Evolutionary conservation across 2,888 invertebrate genomes (phyloP), one percentile per base, ranked within the genome.

Genomic region (Julus scanicus): DNA sequence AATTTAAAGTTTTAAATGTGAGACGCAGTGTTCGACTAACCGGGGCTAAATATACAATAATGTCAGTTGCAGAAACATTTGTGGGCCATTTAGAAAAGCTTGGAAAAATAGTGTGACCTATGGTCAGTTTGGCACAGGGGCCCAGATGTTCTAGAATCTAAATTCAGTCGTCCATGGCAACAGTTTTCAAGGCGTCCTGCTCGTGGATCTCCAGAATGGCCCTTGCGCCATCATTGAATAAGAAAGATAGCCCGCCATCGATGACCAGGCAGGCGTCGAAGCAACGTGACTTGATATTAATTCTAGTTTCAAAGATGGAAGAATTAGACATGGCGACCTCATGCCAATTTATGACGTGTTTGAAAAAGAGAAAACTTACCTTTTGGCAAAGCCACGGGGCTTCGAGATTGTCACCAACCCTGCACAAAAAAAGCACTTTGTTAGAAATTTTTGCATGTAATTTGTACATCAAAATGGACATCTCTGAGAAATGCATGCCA

Each of bases 191-290:
- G 0, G 97, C 95, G 92, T 99, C 98, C 91, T 97, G 96, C 0
- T 97, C 96, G 90, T 95, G 94, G 48, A 96, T 95, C 92, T 98
- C 97, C 17, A 99, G 92, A 11, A 95, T 92, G 0, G 97, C 98
- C 90, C 95, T 94, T 0, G 98, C 96, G 1, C 99, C 99, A 91
- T 98, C 97, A 92, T 98, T 99, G 92, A 99, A 99, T 0, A 95
- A 95, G 91, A 97, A 97, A 0, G 97, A 97, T 20, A 98, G 95
- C 89, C 98, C 97, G 44, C 99, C 99, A 92, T 99, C 99, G 39
- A 99, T 95, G 0, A 99, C 99, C 29, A 99, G 93, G 91, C 96
- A 96, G 17, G 96, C 98, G 92, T 98, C 97, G 91, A 95, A 95
- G 93, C 99, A 99, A 89, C 97, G 95, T 1, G 98, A 99, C 91